Evolutionary conservation across 2,888 invertebrate genomes (phyloP), one percentile per base, ranked within the genome.

Genomic region (Drosophila paracracens): DNA sequence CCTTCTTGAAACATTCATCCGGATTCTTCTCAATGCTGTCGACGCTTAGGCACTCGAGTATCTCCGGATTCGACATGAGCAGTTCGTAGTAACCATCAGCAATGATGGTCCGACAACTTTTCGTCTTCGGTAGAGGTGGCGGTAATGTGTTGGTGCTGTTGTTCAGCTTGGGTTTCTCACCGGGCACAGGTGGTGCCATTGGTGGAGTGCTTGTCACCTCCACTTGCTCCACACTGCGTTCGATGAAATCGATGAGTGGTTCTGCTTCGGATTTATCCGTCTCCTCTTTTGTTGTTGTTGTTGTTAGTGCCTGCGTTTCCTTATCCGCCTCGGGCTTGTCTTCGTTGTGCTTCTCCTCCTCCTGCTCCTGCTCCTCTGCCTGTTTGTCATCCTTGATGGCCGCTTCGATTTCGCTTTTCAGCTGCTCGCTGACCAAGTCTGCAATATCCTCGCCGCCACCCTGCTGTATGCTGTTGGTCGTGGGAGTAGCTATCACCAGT

Each of bases 1-100:
- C 97, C 89, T 97, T 96, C 90, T 97, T 97, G 91, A 99, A 96
- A 63, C 98, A 97, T 88, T 98, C 98, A 88, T 98, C 98, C 0
- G 98, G 98, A 91, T 97, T 97, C 86, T 96, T 95, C 88, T 98
- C 97, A 83, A 97, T 95, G 76, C 97, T 96, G 70, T 97, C 96
- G 0, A 97, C 96, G 40, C 96, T 94, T 40, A 98, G 93, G 1
- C 97, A 96, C 80, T 96, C 96, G 80, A 97, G 96, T 56, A 98
- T 96, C 78, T 97, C 97, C 0, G 97, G 95, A 87, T 97, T 97
- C 0, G 95, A 95, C 51, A 96, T 94, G 25, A 97, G 91, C 91
- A 97, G 96, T 76, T 97, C 97, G 71, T 96, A 96, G 91, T 97
- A 97, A 2, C 96, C 96, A 80, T 97, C 96, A 0, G 97, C 96